A percentile compares a stretch with the other conserved stretches of the same genome.
Conservation (phyloP, 2,113 vertebrate genomes). For the Morone saxatilis region DNA sequence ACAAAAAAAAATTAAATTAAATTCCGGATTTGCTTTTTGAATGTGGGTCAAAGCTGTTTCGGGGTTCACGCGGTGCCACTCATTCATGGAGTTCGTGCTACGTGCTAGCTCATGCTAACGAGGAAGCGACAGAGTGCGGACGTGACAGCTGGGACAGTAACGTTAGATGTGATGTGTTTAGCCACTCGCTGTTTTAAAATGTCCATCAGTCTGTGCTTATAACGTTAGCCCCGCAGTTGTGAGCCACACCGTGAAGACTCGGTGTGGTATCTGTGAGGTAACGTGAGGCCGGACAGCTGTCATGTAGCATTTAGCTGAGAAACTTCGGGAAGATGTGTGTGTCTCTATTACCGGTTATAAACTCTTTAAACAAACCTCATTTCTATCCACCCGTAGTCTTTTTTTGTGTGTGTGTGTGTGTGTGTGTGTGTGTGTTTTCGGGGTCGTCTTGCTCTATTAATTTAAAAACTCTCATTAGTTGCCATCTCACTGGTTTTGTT, state of each 20-base stretch:
- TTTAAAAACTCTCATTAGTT: too few species aligned
- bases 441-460: not conserved
- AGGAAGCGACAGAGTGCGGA: conserved; percentile 54
- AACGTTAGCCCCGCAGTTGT: too few species aligned
- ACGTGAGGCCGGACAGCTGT: not conserved
- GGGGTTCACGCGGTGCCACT: not conserved
- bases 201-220: fast-evolving
- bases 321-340: not conserved
- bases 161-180: not conserved
- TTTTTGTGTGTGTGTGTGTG: too few species aligned
- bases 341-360: too few species aligned
- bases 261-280: not conserved
- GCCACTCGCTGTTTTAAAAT: not conserved
- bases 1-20: too few species aligned
- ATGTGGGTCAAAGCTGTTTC: not conserved
- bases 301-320: not conserved
- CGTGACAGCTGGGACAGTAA: conserved; percentile 52
- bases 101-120: conserved; percentile 60
- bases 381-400: too few species aligned
- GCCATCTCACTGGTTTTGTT: not conserved
- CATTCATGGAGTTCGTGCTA: conserved; percentile 35
- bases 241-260: not conserved
- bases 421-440: too few species aligned
- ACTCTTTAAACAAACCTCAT: too few species aligned
- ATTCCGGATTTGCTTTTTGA: too few species aligned